Conservation (phyloP, 2,797 vertebrate genomes). For the Ctenosaura bakeri region DNA sequence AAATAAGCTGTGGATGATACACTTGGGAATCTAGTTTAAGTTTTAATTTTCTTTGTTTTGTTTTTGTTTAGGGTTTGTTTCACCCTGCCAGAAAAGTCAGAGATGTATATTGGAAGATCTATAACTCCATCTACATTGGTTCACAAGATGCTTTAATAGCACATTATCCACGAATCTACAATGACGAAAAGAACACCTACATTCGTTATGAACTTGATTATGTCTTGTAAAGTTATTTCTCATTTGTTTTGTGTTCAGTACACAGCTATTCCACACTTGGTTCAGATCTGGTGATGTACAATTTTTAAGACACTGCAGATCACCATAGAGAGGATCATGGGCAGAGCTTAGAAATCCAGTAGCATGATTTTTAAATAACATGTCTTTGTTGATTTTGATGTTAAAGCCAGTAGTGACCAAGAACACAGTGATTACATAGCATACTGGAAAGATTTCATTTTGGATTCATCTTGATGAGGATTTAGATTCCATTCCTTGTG, state of each 20-base stretch:
- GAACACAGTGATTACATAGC: conserved; percentile 79
- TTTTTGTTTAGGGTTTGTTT: conserved; percentile 90
- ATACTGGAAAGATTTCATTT: conserved; percentile 81
- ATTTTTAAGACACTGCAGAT: conserved; percentile 79
- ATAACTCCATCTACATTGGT: conserved; percentile 99
- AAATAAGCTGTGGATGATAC: background rate
- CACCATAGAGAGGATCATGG: conserved; percentile 79
- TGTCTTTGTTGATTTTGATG: conserved; percentile 83
- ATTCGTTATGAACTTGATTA: conserved; percentile 98
- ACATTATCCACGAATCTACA: conserved; percentile 98
- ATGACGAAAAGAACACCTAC: conserved; percentile 97
- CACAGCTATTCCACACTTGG: conserved; percentile 81
- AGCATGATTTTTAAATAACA: conserved; percentile 86
- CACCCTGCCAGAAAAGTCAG: conserved; percentile 98
- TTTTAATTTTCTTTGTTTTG: background rate
- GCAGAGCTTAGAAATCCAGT: conserved; percentile 81
- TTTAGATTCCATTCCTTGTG: conserved; percentile 88
- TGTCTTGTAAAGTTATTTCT: conserved; percentile 88
- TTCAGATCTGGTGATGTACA: conserved; percentile 82
- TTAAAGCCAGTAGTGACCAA: conserved; percentile 86
- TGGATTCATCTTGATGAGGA: conserved; percentile 85
- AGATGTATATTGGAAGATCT: conserved; percentile 99
- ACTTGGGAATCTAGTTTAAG: background rate
- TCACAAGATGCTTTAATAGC: conserved; percentile 98
- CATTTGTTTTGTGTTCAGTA: conserved; percentile 79